phyloP scores from a whole-genome alignment of 2,113 vertebrate genomes.

The Pogona vitticeps region DNA sequence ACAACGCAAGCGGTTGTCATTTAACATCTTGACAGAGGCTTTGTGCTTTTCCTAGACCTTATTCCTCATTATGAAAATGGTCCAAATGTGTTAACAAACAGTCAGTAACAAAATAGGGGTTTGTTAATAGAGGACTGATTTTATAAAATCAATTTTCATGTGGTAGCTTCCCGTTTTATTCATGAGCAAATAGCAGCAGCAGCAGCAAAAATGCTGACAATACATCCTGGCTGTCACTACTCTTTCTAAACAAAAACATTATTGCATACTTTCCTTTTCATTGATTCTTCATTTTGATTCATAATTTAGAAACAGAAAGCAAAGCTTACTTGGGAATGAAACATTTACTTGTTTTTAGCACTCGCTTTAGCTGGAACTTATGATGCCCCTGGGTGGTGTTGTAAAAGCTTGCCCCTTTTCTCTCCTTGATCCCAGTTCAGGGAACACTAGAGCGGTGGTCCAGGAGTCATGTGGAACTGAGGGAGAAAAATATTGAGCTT shows the following conservation, averaged over 20 bases:
- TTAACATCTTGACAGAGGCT: not conserved
- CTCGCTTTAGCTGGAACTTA: not conserved
- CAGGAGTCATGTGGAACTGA: not conserved
- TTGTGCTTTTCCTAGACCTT: constrained; percentile 14
- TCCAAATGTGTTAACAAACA: not conserved
- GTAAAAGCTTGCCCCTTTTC: not conserved
- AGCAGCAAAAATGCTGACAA: not conserved
- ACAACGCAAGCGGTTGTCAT: not conserved
- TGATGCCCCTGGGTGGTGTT: not conserved
- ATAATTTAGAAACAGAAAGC: constrained; percentile 32
- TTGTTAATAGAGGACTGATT: constrained; percentile 13
- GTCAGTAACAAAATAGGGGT: not conserved
- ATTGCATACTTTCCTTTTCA: constrained; percentile 37
- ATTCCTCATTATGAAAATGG: not conserved
- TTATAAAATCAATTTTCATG: not conserved
- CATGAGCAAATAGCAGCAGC: constrained; percentile 22
- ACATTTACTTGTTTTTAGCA: not conserved
- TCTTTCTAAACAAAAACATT: constrained; percentile 11
- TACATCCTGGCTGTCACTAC: constrained; percentile 29
- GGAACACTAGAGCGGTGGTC: not conserved
- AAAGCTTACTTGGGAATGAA: constrained; percentile 40
- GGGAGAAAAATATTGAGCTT: not conserved
- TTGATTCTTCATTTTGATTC: constrained; percentile 5
- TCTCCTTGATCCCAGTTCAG: not conserved
- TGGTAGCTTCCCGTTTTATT: not conserved